These are phyloP conservation scores for Xanthia togata DNA, from an alignment of 2,888 invertebrate genomes.

Conservation along the genomic window DNA sequence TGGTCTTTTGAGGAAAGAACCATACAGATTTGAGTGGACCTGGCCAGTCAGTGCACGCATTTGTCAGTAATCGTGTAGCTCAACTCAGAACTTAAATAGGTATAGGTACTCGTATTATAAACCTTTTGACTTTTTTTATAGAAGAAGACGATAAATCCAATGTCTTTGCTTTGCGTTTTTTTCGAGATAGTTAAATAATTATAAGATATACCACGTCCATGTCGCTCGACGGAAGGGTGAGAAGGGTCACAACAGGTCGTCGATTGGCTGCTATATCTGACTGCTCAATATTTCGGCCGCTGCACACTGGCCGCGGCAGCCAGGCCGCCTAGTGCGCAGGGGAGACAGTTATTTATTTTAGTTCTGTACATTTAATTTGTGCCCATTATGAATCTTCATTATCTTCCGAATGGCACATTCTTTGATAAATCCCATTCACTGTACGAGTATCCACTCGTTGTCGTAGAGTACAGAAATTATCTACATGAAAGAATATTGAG, in stretches of 20 bases:
- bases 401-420: background rate
- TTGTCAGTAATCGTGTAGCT: no score
- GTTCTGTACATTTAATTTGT: background rate
- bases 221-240: conserved; percentile 54
- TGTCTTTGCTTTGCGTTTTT: conserved; percentile 11
- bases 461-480: background rate
- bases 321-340: no score
- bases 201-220: conserved; percentile 66
- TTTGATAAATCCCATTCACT: background rate
- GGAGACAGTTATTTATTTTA: background rate
- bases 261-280: conserved; percentile 30
- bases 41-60: no score
- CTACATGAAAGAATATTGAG: background rate
- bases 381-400: background rate
- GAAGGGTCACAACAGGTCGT: conserved; percentile 63
- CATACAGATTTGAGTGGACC: no score
- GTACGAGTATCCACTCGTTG: background rate
- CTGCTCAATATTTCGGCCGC: no score
- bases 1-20: no score
- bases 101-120: no score
- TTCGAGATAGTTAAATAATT: conserved; percentile 34
- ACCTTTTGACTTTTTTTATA: conserved; percentile 66
- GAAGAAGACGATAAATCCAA: conserved; percentile 68
- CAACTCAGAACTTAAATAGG: no score
- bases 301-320: no score